These are phyloP conservation scores for Microplitis demolitor DNA, from an alignment of 1,140 invertebrate genomes.

Conservation along the genomic window DNA sequence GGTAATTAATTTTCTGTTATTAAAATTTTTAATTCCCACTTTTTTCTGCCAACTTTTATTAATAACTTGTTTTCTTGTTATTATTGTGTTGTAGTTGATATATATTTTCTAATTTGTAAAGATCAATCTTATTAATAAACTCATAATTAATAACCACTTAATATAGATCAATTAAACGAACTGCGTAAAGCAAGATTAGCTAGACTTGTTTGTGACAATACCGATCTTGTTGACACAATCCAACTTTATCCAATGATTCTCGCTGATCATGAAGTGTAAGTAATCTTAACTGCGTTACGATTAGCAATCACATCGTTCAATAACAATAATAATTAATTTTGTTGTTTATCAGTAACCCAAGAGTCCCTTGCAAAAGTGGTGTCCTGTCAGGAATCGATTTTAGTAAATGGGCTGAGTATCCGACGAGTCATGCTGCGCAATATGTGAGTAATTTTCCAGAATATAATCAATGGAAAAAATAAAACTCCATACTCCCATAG, in stretches of 20 bases:
- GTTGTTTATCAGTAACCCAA: constrained; percentile 66
- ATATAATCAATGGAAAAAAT: constrained; percentile 66
- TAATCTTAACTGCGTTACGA: constrained; percentile 26
- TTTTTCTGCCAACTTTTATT: too few species aligned
- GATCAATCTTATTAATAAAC: too few species aligned
- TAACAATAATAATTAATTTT: background rate
- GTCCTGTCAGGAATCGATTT: constrained; percentile 85
- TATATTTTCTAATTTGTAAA: too few species aligned
- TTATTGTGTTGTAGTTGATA: background rate
- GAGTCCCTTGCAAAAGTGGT: constrained; percentile 86
- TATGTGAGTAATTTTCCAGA: constrained; percentile 70
- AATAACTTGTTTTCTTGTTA: background rate
- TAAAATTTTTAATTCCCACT: background rate
- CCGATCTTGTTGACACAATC: constrained; percentile 88
- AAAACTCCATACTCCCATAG: constrained; percentile 8
- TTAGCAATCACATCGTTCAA: background rate
- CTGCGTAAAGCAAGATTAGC: constrained; percentile 86
- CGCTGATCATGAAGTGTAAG: constrained; percentile 90
- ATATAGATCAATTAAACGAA: constrained; percentile 82
- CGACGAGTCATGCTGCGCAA: constrained; percentile 61
- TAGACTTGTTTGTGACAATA: constrained; percentile 93
- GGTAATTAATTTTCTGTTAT: constrained; percentile 53
- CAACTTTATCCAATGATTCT: constrained; percentile 93
- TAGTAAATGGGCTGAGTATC: constrained; percentile 83
- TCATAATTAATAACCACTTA: too few species aligned